Percentiles rank a stretch among this genome's conserved stretches.
These are phyloP conservation scores for Conistra vaccinii DNA, from an alignment of 2,888 invertebrate genomes.

Conservation along the genomic window DNA sequence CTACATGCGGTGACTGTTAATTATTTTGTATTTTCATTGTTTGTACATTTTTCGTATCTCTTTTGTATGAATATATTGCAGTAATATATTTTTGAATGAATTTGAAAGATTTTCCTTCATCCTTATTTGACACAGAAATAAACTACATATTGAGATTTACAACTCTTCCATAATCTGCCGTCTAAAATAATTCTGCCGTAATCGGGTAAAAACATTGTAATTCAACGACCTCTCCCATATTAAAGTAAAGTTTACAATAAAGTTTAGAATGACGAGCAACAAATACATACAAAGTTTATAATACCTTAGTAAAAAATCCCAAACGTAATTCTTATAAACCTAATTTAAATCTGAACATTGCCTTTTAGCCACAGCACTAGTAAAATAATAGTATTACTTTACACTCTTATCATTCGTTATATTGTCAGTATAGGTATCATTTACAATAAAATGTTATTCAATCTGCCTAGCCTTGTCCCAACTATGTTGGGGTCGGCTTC, in stretches of 20 bases:
- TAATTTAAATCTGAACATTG: background rate
- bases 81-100: conserved; percentile 56
- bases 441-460: background rate
- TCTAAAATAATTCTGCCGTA: background rate
- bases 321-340: background rate
- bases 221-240: background rate
- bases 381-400: background rate
- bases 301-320: background rate
- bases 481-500: too few relatives aligned
- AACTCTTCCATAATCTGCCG: background rate
- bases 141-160: background rate
- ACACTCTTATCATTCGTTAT: background rate
- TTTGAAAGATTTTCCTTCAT: conserved; percentile 7
- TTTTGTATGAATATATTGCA: conserved; percentile 63
- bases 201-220: background rate
- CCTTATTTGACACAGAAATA: background rate
- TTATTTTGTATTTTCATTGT: conserved; percentile 45
- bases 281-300: background rate
- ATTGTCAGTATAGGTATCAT: background rate
- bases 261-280: background rate
- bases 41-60: conserved; percentile 56
- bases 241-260: background rate
- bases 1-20: conserved; percentile 68
- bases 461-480: too few relatives aligned
- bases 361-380: background rate